Conservation (phyloP, 2,888 invertebrate genomes). For the Spodoptera littoralis region DNA sequence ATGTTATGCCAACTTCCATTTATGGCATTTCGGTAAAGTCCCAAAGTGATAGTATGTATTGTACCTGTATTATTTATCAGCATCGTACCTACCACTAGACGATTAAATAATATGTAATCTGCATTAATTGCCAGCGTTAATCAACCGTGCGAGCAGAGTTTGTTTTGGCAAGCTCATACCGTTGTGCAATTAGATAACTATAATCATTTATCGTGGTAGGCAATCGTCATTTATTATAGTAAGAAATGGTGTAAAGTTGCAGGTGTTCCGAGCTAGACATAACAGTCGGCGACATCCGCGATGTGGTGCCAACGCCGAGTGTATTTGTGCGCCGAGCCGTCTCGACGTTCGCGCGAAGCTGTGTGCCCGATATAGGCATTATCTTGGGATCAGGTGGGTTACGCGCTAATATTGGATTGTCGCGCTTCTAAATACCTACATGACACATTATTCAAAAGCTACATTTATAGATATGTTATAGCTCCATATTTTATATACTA, state of each 20-base stretch:
- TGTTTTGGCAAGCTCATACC: conserved; percentile 36
- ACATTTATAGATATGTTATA: background rate
- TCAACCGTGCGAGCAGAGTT: conserved; percentile 29
- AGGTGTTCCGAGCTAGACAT: conserved; percentile 58
- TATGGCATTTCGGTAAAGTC: background rate
- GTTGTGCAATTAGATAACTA: conserved; percentile 43
- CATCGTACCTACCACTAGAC: background rate
- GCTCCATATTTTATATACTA: too few species aligned
- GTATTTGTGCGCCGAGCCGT: conserved; percentile 74
- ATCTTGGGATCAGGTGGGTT: conserved; percentile 48
- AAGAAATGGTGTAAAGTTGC: conserved; percentile 39
- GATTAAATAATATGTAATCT: conserved; percentile 19
- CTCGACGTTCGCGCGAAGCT: conserved; percentile 57
- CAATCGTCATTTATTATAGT: conserved; percentile 39
- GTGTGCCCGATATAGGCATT: conserved; percentile 61
- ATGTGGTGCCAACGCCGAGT: conserved; percentile 60
- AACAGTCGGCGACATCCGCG: conserved; percentile 62
- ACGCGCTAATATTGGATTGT: conserved; percentile 39
- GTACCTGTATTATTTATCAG: conserved; percentile 1
- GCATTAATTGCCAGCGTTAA: conserved; percentile 27
- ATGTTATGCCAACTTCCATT: too few species aligned
- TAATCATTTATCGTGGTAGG: conserved; percentile 32
- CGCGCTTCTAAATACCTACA: conserved; percentile 19
- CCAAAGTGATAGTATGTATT: background rate
- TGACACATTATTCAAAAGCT: conserved; percentile 8